phyloP scores from a whole-genome alignment of 1,140 invertebrate genomes.

The Leptinotarsa texana region DNA sequence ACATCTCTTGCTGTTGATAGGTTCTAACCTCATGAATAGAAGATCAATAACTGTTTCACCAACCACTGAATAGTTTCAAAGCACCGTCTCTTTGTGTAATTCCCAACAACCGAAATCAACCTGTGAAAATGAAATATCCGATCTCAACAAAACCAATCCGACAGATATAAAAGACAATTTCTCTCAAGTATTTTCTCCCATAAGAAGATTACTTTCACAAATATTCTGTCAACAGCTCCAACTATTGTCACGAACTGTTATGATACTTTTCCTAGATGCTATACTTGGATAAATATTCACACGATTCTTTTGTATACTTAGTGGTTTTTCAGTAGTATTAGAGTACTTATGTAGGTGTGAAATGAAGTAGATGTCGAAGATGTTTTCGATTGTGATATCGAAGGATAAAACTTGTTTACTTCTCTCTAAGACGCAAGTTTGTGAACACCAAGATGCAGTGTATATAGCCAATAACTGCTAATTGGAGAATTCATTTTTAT shows the following conservation, averaged over 20 bases:
- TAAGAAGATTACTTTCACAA: background rate
- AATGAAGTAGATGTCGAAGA: background rate
- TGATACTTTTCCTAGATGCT: background rate
- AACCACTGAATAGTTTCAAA: too few relatives aligned
- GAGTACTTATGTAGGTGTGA: background rate
- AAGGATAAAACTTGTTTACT: background rate
- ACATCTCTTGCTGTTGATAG: too few relatives aligned
- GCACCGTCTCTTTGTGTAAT: too few relatives aligned
- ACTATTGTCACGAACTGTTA: background rate
- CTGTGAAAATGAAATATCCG: too few relatives aligned
- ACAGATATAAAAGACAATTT: background rate
- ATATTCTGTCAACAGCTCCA: background rate
- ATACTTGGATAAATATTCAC: background rate
- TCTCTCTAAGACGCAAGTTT: background rate
- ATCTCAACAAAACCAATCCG: too few relatives aligned
- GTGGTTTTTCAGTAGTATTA: background rate
- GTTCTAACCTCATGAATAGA: too few relatives aligned
- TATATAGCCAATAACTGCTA: too few relatives aligned
- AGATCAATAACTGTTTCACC: too few relatives aligned
- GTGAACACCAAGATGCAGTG: background rate
- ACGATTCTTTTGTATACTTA: background rate
- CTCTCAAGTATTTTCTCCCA: background rate
- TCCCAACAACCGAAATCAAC: too few relatives aligned
- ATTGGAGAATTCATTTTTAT: too few relatives aligned
- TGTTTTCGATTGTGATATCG: background rate